A percentile compares a stretch with the other conserved stretches of the same genome.
These are phyloP conservation scores for Wiebesia pumilae DNA, from an alignment of 1,140 invertebrate species.

Conservation along the genomic window DNA sequence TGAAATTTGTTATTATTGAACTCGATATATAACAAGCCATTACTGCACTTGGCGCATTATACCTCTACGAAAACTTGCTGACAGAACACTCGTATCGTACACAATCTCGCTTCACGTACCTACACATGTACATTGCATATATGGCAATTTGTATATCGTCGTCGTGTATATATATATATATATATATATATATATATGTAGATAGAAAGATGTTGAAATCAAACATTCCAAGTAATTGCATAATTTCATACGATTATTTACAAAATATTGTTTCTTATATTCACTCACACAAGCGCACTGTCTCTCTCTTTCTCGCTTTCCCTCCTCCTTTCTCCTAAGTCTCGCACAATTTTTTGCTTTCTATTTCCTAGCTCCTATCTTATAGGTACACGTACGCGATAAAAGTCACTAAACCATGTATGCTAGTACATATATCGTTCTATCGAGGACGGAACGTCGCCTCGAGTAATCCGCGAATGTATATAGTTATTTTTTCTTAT, in stretches of 20 bases:
- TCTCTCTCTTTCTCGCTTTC: background rate
- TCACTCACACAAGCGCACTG: background rate
- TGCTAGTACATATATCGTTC: background rate
- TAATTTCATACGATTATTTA: background rate
- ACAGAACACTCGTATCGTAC: background rate
- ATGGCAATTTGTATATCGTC: slow-evolving; percentile 13
- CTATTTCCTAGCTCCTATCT: background rate
- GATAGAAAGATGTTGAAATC: background rate
- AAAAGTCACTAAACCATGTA: background rate
- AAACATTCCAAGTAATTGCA: background rate
- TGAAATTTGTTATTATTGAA: background rate
- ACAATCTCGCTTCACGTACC: background rate
- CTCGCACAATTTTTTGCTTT: background rate
- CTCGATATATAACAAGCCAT: background rate
- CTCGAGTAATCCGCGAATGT: slow-evolving; percentile 8
- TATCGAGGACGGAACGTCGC: slow-evolving; percentile 22
- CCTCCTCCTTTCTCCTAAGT: background rate
- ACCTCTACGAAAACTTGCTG: background rate
- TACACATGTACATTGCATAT: slow-evolving; percentile 16
- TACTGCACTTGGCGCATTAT: background rate
- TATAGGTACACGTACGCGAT: background rate
- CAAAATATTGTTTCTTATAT: background rate
- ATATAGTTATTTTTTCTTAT: too few relatives aligned
- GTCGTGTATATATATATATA: background rate
- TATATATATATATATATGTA: too few relatives aligned